Percentiles rank a stretch among this genome's conserved stretches.
Conservation (phyloP, 2,113 vertebrate genomes). For the Dasyornis broadbenti region DNA sequence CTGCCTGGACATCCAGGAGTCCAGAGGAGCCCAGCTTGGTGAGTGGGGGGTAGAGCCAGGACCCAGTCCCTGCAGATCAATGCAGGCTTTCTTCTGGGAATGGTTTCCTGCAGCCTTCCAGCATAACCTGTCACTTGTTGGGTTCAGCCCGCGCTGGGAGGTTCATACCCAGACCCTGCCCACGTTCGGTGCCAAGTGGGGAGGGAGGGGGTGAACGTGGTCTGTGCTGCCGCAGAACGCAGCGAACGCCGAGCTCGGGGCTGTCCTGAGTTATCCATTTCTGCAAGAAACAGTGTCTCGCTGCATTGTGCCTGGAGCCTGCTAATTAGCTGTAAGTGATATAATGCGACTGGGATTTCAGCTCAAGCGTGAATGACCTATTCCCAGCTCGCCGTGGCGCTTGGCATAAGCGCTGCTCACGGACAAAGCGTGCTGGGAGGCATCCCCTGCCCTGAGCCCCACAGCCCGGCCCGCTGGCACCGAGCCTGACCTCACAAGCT, state of each 20-base stretch:
- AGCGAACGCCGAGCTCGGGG: not conserved
- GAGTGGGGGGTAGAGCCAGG: not conserved
- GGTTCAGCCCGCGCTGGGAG: not conserved
- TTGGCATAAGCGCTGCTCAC: not conserved
- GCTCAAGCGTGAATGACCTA: constrained; percentile 41
- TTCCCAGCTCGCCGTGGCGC: not conserved
- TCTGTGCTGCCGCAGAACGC: not conserved
- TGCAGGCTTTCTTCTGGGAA: constrained; percentile 20
- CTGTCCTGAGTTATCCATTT: not conserved
- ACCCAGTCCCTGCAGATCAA: not conserved
- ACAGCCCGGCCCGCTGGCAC: not conserved
- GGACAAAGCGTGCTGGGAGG: not conserved
- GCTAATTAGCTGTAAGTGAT: constrained; percentile 68
- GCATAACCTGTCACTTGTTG: not conserved
- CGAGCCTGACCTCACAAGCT: not conserved
- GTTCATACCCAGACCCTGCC: not conserved
- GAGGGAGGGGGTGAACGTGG: not conserved
- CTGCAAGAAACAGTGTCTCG: constrained; percentile 8
- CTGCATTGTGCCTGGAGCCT: constrained; percentile 46
- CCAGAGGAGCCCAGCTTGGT: not conserved
- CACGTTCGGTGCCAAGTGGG: not conserved
- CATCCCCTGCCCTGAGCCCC: not conserved
- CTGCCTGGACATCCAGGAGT: not conserved
- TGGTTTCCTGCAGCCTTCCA: not conserved
- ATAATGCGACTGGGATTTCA: constrained; percentile 37